A percentile compares a stretch with the other conserved stretches of the same genome.
Conservation (phyloP, 2,888 invertebrate species). For the Mesoligia furuncula region DNA sequence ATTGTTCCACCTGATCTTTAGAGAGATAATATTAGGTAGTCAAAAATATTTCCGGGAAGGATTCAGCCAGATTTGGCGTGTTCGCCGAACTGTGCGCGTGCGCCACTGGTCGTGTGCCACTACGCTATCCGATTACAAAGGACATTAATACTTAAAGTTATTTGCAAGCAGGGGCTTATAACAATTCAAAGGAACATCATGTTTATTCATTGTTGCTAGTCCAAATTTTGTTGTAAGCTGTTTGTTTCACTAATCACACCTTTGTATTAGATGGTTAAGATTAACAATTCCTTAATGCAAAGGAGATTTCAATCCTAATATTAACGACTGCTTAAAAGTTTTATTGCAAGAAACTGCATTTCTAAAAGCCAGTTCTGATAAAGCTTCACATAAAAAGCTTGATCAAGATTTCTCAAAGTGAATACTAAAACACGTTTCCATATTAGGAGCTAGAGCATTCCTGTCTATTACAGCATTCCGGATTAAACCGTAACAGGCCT, state of each 20-base stretch:
- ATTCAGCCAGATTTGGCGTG: conserved; percentile 63
- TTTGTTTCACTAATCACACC: conserved; percentile 40
- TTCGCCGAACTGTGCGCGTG: conserved; percentile 76
- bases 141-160: conserved; percentile 58
- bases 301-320: background rate
- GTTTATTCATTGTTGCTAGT: conserved; percentile 37
- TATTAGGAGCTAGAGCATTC: conserved; percentile 56
- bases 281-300: conserved; percentile 7
- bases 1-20: conserved; percentile 8
- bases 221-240: conserved; percentile 26
- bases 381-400: conserved; percentile 39
- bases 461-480: conserved; percentile 63
- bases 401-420: conserved; percentile 52
- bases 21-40: conserved; percentile 41
- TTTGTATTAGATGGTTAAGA: background rate
- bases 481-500: conserved; percentile 57
- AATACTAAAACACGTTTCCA: conserved; percentile 55
- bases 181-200: conserved; percentile 29
- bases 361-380: conserved; percentile 49
- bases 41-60: conserved; percentile 77
- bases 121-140: conserved; percentile 71
- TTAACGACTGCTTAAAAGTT: conserved; percentile 26
- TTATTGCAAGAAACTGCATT: conserved; percentile 25
- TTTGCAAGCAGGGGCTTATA: conserved; percentile 58
- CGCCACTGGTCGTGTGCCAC: conserved; percentile 68